These are phyloP conservation scores for Anhinga rufa DNA, from an alignment of 2,113 vertebrate species.

Conservation along the genomic window DNA sequence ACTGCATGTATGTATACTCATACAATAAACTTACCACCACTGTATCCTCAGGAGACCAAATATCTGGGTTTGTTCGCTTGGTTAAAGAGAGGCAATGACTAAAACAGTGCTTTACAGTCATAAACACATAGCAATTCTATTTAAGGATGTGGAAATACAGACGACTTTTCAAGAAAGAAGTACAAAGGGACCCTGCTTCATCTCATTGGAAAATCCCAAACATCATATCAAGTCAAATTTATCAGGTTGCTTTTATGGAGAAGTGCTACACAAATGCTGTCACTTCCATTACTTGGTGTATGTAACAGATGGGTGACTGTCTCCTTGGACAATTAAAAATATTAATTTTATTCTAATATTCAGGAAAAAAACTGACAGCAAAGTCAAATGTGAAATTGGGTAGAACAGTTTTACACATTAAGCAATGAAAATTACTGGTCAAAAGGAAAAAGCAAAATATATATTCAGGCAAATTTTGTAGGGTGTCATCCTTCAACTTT, in stretches of 20 bases:
- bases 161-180: background rate
- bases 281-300: background rate
- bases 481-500: background rate
- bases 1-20: too few species aligned
- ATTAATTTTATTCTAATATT: background rate
- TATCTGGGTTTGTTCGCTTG: background rate
- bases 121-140: background rate
- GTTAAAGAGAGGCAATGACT: background rate
- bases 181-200: background rate
- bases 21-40: background rate
- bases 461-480: background rate
- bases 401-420: background rate
- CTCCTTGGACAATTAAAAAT: background rate
- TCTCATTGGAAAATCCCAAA: background rate
- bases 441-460: background rate
- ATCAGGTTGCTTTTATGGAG: background rate
- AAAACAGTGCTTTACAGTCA: background rate
- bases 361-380: background rate
- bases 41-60: background rate
- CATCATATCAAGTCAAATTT: background rate
- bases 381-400: background rate
- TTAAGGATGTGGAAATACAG: background rate
- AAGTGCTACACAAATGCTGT: background rate
- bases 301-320: background rate
- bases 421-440: background rate